Evolutionary conservation across 2,888 invertebrate species (phyloP).

Genomic region (Syritta pipiens): DNA sequence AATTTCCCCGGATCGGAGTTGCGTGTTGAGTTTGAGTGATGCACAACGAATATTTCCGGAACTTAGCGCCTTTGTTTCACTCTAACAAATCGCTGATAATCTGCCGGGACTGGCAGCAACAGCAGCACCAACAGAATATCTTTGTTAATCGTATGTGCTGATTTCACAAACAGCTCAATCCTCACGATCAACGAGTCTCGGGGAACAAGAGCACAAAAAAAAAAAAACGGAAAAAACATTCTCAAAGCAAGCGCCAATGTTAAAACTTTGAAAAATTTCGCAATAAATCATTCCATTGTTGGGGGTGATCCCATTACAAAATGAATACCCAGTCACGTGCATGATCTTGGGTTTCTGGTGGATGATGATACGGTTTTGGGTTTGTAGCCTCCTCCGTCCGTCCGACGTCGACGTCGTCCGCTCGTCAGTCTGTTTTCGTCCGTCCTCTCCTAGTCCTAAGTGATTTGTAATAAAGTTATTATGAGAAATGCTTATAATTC

Average conservation of each 20-base stretch:
- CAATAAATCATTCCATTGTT: constrained; percentile 70
- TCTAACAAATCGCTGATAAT: too few relatives aligned
- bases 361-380: constrained; percentile 46
- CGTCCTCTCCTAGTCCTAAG: constrained; percentile 70
- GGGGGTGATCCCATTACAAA: constrained; percentile 71
- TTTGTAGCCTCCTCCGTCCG: too few relatives aligned
- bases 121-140: constrained; percentile 7
- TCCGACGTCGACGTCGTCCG: too few relatives aligned
- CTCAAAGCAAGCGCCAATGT: constrained; percentile 67
- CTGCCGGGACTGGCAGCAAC: background rate
- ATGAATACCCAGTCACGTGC: constrained; percentile 70
- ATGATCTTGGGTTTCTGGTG: constrained; percentile 70
- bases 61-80: too few relatives aligned
- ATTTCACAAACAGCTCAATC: constrained; percentile 70
- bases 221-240: constrained; percentile 49
- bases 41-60: too few relatives aligned
- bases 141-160: constrained; percentile 65
- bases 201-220: constrained; percentile 24
- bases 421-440: too few relatives aligned
- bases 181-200: constrained; percentile 50
- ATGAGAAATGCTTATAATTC: constrained; percentile 68
- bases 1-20: constrained; percentile 47
- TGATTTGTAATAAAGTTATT: constrained; percentile 71
- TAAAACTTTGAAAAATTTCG: constrained; percentile 70
- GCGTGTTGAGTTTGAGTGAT: constrained; percentile 49